Evolutionary conservation across 2,797 vertebrate species (phyloP).

Genomic region (Eupleurogrammus muticus): DNA sequence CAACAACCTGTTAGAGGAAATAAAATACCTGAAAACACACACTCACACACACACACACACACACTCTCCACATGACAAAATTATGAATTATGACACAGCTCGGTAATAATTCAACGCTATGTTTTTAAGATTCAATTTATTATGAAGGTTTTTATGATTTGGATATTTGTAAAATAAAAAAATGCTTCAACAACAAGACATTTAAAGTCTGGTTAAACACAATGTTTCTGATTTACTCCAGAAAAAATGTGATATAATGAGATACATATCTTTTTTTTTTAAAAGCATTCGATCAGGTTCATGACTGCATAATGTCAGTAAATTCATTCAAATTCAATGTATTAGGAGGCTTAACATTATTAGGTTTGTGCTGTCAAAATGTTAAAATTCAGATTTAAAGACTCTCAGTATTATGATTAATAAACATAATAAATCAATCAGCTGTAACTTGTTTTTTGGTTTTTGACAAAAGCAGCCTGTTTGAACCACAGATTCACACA

Average conservation of each 20-base stretch:
- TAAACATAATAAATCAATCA: neutral
- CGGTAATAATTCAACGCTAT: neutral
- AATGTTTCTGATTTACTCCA: no score
- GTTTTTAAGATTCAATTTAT: neutral
- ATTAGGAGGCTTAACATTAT: neutral
- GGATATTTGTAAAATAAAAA: neutral
- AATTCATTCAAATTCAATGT: neutral
- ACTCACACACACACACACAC: neutral
- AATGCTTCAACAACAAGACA: neutral
- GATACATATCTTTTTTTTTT: no score
- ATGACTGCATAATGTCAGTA: neutral
- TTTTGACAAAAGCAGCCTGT: neutral
- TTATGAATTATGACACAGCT: neutral
- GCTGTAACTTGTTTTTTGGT: neutral
- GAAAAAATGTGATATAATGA: neutral
- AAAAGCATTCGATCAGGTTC: no score
- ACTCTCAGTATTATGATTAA: neutral
- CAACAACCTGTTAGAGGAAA: slow-evolving; percentile 9
- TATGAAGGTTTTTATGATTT: neutral
- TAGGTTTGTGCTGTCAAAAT: neutral
- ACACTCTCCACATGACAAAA: neutral
- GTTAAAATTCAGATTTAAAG: neutral
- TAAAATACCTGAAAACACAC: neutral
- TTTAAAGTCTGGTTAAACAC: neutral
- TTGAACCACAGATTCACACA: slow-evolving; percentile 34